Evolutionary conservation across 2,888 invertebrate genomes (phyloP), one percentile per base, ranked within the genome.

Genomic region (Cistogaster globosa): DNA sequence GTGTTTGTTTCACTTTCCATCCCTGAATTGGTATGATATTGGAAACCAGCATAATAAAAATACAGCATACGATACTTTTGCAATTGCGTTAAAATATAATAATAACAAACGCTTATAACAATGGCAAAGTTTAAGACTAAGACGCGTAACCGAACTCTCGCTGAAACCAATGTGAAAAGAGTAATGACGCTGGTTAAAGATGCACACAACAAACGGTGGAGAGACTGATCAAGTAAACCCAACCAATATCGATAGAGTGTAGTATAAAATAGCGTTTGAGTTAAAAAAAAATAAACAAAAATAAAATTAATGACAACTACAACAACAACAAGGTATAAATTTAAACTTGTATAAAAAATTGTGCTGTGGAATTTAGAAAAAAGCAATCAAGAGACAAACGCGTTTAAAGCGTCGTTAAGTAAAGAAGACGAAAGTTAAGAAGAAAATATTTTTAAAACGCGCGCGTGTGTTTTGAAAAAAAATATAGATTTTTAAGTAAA

Each of bases 351-450:
- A 48, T 16, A 65, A 67, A 62, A 74, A 81, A 81, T 80, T 81
- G 22, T 68, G 80, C 42, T 62, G 58, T 81, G 60, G 55, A 45
- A 53, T 80, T 72, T 72, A 18, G 65, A 74, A 76, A 32, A 71
- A 76, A 42, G 32, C 63, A 38, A 65, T 4, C 42, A 58, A 71
- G 78, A 77, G 72, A 72, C 82, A 85, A 85, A 84, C 84, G 84
- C 78, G 85, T 85, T 85, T 85, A 75, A 79, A 85, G 82, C 82
- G 82, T 82, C 85, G 82, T 75, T 82, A 74, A 85, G 85, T 67
- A 53, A 55, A 65, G 82, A 84, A 76, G 71, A 48, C 69, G 58
- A 60, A 67, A 57, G 60, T 51, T 20, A 38, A 45, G 53, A 51
- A 32, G 14, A 75, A 65, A 60, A 18, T 32, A 42, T 20, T 16